Evolutionary conservation across 1,140 invertebrate genomes (phyloP), one percentile per base, ranked within the genome.

Genomic region (Bombus waltoni): DNA sequence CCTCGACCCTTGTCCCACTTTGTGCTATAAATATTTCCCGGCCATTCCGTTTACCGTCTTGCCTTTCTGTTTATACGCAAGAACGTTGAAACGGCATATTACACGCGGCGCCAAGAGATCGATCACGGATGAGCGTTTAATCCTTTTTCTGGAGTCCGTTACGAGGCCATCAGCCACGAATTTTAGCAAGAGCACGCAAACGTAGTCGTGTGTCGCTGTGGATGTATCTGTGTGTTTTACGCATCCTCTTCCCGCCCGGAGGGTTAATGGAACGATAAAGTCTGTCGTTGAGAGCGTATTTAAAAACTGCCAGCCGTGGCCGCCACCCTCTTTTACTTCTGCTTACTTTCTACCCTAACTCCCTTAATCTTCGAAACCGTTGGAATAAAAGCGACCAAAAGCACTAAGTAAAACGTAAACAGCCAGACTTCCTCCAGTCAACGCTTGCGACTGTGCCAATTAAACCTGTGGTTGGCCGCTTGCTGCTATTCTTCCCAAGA

Each of bases 231-330:
- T 53, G n/a, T 35, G 32, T n/a, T 68, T 68, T 68, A 68, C 40
- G n/a, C n/a, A 28, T 13, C 22, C 40, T 44, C 59, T 3, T 66
- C 6, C 5, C 18, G n/a, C 5, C 35, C 18, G 35, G 13, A 22
- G 38, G 59, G 42, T 68, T 73, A 74, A 82, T 32, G 47, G 53
- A 73, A 74, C 80, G 57, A 82, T 82, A 74, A 77, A 77, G 25
- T 65, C 25, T n/a, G n/a, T 32, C 42, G 47, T 10, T 8, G 15
- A 15, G 75, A 13, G 74, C 38, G 25, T 77, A 77, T 77, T 77
- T 75, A 75, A 75, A 74, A 75, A 75, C 32, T 28, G 47, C 15
- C n/a, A 38, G 1, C 42, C 42, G 35, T 25, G 32, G 32, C 8
- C 32, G 32, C 25, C 35, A 40, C 22, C 38, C 22, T 53, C 47